phyloP scores from a whole-genome alignment of 2,888 invertebrate genomes.

The Scaptomyza reducta region DNA sequence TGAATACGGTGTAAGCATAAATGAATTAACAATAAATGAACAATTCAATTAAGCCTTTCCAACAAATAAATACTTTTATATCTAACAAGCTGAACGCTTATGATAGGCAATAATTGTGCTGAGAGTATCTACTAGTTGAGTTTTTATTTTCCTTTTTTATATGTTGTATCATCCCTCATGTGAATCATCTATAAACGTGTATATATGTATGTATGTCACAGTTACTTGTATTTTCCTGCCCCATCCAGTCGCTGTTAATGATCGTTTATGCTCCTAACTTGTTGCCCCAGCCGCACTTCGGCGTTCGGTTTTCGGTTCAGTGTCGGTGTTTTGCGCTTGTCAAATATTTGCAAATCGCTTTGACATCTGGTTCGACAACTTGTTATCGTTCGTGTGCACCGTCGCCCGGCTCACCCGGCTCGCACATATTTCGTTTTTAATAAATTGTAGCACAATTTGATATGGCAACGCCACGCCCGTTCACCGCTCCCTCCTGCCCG shows the following conservation, averaged over 20 bases:
- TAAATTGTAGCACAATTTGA: conserved; percentile 80
- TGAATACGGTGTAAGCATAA: background rate
- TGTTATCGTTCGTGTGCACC: conserved; percentile 69
- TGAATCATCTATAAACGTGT: conserved; percentile 9
- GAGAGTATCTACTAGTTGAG: background rate
- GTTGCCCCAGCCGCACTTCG: conserved; percentile 36
- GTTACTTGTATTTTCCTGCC: conserved; percentile 23
- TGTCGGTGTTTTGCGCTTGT: conserved; percentile 76
- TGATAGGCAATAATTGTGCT: background rate
- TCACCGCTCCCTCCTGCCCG: conserved; percentile 19
- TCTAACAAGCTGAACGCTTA: background rate
- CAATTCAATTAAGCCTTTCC: conserved; percentile 10
- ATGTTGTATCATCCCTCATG: conserved; percentile 1
- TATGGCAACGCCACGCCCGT: conserved; percentile 66
- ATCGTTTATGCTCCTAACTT: conserved; percentile 39
- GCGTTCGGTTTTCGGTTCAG: conserved; percentile 35
- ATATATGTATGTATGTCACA: conserved; percentile 3
- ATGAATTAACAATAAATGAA: background rate
- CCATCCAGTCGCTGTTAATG: conserved; percentile 31
- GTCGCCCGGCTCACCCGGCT: conserved; percentile 41
- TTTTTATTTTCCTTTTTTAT: background rate
- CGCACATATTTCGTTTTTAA: conserved; percentile 78
- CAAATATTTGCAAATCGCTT: conserved; percentile 82
- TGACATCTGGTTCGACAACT: conserved; percentile 81
- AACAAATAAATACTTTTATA: background rate